Percentiles rank a stretch among this genome's conserved stretches.
Evolutionary conservation across 1,140 invertebrate genomes (phyloP).

Genomic region (Bombus huntii): DNA sequence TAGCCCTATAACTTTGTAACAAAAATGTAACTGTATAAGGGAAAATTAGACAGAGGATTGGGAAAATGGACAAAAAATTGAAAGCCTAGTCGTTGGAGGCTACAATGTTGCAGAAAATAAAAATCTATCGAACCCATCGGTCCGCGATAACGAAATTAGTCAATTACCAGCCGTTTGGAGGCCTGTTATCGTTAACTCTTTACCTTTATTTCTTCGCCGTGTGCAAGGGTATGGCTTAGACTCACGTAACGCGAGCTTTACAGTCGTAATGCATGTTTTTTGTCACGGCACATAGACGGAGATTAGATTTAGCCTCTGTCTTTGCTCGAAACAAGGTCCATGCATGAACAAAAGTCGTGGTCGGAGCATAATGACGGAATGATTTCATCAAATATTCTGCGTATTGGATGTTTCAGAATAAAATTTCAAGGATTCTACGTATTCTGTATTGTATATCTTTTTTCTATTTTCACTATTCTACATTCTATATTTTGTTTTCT

Average conservation of each 20-base stretch:
- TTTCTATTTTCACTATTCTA: not conserved
- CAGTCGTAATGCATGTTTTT: constrained; percentile 48
- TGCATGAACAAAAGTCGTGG: not conserved
- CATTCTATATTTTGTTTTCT: not conserved
- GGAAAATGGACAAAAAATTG: not conserved
- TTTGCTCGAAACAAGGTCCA: not conserved
- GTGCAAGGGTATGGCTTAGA: constrained; percentile 9
- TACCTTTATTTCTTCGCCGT: constrained; percentile 19
- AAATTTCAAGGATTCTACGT: not conserved
- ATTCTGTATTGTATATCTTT: not conserved
- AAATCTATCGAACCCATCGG: constrained; percentile 11
- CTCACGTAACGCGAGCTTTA: constrained; percentile 46
- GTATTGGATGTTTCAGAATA: not conserved
- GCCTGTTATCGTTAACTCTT: constrained; percentile 44
- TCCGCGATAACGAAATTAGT: constrained; percentile 59
- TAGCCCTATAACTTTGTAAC: not conserved
- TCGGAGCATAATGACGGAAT: not conserved
- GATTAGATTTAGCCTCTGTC: constrained; percentile 27
- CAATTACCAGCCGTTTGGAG: constrained; percentile 34
- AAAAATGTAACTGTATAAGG: not conserved
- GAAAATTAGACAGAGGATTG: not conserved
- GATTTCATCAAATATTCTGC: not conserved
- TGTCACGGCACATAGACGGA: constrained; percentile 29
- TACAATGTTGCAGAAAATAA: constrained; percentile 3
- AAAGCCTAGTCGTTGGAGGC: not conserved